Percentiles rank a stretch among this genome's conserved stretches.
These are phyloP conservation scores for Onychostruthus taczanowskii DNA, from an alignment of 2,113 vertebrate genomes.

Conservation along the genomic window DNA sequence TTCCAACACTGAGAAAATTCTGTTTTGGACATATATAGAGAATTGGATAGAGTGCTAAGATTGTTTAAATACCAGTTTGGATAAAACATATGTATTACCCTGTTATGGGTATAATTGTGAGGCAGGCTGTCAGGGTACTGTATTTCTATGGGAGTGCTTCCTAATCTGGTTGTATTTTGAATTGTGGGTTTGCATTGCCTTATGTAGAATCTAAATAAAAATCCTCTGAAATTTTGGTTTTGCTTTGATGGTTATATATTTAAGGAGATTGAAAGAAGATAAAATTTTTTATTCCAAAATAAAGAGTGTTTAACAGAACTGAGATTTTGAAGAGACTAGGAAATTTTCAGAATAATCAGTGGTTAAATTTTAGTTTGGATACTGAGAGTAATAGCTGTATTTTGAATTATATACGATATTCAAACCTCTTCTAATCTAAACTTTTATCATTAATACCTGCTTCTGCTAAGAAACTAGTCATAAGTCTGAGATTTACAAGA, in stretches of 20 bases:
- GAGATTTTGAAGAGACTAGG: background rate
- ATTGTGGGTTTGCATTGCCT: background rate
- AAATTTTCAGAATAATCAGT: background rate
- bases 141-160: background rate
- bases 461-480: background rate
- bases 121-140: background rate
- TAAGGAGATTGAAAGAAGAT: background rate
- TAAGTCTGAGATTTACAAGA: background rate
- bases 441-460: background rate
- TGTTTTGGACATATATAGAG: background rate
- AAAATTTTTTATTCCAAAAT: background rate
- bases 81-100: background rate
- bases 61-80: background rate
- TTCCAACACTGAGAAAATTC: background rate
- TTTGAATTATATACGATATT: background rate
- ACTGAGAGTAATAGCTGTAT: background rate
- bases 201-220: background rate
- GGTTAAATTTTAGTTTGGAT: background rate
- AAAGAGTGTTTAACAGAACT: background rate
- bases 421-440: background rate
- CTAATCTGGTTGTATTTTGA: background rate
- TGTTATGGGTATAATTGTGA: background rate
- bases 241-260: background rate
- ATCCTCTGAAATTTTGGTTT: background rate
- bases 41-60: background rate